Evolutionary conservation across 2,888 invertebrate species (phyloP).

Genomic region (Fragum fragum): DNA sequence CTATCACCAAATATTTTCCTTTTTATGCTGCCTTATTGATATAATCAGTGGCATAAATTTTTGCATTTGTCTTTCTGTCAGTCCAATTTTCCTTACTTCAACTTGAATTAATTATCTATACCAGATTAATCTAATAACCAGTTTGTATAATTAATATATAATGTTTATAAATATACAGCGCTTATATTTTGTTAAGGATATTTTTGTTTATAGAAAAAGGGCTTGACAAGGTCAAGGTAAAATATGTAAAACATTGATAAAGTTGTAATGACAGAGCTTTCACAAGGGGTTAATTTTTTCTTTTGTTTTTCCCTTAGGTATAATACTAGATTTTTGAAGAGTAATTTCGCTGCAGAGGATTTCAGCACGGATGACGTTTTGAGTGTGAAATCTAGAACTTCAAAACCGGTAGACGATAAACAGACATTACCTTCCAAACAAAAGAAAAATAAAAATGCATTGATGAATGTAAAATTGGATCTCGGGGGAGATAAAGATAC

Average conservation of each 20-base stretch:
- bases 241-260: neutral
- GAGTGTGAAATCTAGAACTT: neutral
- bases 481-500: neutral
- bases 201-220: too few relatives aligned
- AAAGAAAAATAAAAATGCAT: neutral
- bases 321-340: neutral
- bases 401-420: neutral
- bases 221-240: too few relatives aligned
- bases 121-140: too few relatives aligned
- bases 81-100: too few relatives aligned
- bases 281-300: neutral
- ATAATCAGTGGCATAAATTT: too few relatives aligned
- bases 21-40: too few relatives aligned
- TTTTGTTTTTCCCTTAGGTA: neutral
- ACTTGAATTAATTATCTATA: too few relatives aligned
- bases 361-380: slow-evolving; percentile 1
- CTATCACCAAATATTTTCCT: too few relatives aligned
- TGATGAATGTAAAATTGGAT: neutral
- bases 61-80: too few relatives aligned
- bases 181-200: too few relatives aligned
- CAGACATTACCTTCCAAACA: neutral
- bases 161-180: too few relatives aligned
- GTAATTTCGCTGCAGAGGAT: slow-evolving; percentile 21
- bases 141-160: too few relatives aligned
- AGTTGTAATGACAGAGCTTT: neutral